A percentile compares a stretch with the other conserved stretches of the same genome.
phyloP scores from a whole-genome alignment of 2,113 vertebrate genomes.

The Glareola pratincola region DNA sequence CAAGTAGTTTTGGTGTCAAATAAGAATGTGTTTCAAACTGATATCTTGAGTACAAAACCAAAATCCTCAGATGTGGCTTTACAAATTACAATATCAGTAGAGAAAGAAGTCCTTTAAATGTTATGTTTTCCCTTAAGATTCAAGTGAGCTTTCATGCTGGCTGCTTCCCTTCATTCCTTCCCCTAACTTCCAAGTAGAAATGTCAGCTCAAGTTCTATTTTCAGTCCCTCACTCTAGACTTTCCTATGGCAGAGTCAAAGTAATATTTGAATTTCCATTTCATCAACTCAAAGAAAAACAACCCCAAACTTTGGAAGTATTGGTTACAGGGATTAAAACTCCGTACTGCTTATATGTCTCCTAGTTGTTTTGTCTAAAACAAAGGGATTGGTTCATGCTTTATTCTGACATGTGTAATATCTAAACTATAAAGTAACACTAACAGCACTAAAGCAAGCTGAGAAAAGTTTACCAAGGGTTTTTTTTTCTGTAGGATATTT shows the following conservation, averaged over 20 bases:
- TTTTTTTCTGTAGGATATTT: not conserved
- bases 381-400: not conserved
- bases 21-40: slow-evolving; percentile 50
- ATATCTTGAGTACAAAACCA: slow-evolving; percentile 43
- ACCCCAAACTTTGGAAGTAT: not conserved
- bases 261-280: slow-evolving; percentile 53
- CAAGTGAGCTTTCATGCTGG: slow-evolving; percentile 29
- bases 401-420: not conserved
- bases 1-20: not conserved
- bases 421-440: not conserved
- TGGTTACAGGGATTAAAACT: not conserved
- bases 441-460: not conserved
- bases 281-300: slow-evolving; percentile 21
- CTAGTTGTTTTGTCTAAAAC: not conserved
- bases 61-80: slow-evolving; percentile 53
- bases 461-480: not conserved
- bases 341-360: not conserved
- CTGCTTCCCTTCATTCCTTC: slow-evolving; percentile 52
- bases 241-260: slow-evolving; percentile 2
- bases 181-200: slow-evolving; percentile 45
- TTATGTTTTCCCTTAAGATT: slow-evolving; percentile 54
- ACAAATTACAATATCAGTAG: slow-evolving; percentile 53
- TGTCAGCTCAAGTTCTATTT: slow-evolving; percentile 57
- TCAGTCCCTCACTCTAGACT: slow-evolving; percentile 47
- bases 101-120: not conserved